Evolutionary conservation across 1,140 invertebrate species (phyloP).

Genomic region (Bilobella aurantiaca): DNA sequence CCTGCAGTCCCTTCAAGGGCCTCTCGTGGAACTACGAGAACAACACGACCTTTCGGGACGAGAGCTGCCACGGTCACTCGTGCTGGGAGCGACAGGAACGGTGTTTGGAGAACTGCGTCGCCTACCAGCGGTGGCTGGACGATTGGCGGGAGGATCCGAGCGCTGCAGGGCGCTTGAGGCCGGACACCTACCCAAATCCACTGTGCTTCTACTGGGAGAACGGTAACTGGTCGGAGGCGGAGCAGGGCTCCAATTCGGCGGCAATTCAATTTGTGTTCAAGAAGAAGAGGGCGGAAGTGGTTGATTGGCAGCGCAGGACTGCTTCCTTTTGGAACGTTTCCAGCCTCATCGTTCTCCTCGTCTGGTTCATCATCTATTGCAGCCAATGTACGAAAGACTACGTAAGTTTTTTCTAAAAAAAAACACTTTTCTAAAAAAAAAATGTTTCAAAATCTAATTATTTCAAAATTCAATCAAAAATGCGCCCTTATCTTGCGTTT

Average conservation of each 20-base stretch:
- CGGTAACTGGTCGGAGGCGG: neutral
- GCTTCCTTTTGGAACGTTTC: neutral
- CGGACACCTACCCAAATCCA: neutral
- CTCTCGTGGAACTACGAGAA: neutral
- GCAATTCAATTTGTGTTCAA: neutral
- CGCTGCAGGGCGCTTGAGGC: neutral
- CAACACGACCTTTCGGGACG: neutral
- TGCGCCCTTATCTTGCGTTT: no score
- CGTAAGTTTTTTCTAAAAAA: no score
- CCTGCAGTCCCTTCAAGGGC: neutral
- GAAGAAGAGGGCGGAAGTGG: neutral
- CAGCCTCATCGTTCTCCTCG: neutral
- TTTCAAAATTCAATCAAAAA: no score
- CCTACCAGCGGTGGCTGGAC: neutral
- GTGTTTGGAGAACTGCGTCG: neutral
- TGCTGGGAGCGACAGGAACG: neutral
- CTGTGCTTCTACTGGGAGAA: neutral
- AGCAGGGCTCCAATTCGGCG: neutral
- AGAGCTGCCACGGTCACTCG: neutral
- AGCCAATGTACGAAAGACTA: neutral
- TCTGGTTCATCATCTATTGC: neutral
- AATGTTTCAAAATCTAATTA: no score
- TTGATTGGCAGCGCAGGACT: no score
- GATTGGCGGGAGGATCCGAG: neutral
- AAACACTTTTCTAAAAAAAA: no score